Conservation (phyloP, 2,888 invertebrate species). For the Eucera pruinosa region DNA sequence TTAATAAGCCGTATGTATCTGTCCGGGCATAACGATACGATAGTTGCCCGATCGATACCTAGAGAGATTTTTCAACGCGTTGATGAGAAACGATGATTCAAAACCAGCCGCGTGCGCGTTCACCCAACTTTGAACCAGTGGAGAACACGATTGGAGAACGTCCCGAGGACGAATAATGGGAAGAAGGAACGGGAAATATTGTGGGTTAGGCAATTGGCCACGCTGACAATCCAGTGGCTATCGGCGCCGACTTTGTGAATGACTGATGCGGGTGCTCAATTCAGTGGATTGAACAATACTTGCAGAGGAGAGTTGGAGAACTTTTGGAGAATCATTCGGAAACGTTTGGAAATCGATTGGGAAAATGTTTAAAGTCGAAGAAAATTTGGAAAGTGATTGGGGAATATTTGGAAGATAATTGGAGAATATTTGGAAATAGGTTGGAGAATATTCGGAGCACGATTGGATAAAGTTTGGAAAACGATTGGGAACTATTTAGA, state of each 20-base stretch:
- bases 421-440: too few relatives aligned
- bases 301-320: too few relatives aligned
- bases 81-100: slow-evolving; percentile 72
- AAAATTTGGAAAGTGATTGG: too few relatives aligned
- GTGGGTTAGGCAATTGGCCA: not conserved
- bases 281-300: too few relatives aligned
- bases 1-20: slow-evolving; percentile 83
- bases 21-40: slow-evolving; percentile 79
- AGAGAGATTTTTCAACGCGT: slow-evolving; percentile 64
- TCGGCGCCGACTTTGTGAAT: not conserved
- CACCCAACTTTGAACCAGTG: slow-evolving; percentile 13
- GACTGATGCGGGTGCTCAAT: too few relatives aligned
- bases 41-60: slow-evolving; percentile 74
- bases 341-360: too few relatives aligned
- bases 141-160: not conserved
- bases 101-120: slow-evolving; percentile 57
- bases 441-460: too few relatives aligned
- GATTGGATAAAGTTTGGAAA: too few relatives aligned
- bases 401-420: too few relatives aligned
- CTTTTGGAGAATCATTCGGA: too few relatives aligned
- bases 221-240: not conserved
- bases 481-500: too few relatives aligned
- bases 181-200: not conserved
- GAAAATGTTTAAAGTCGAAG: too few relatives aligned
- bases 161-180: not conserved